Conservation (phyloP, 2,113 vertebrate species). For the Rhegmatorhina hoffmannsi region DNA sequence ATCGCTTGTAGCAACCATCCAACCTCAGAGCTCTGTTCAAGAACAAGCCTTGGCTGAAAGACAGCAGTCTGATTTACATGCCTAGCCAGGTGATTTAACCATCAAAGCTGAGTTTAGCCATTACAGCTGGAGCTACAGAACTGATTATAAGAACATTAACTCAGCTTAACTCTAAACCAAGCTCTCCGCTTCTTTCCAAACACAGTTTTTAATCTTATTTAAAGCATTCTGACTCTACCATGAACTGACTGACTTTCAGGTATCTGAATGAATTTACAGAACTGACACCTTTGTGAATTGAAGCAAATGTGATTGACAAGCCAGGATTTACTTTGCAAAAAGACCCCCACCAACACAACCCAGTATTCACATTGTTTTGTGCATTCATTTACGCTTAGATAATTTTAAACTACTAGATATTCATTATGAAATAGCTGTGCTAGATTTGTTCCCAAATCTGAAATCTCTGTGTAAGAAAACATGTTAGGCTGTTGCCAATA, state of each 20-base stretch:
- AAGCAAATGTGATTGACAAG: not conserved
- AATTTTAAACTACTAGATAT: not conserved
- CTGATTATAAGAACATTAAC: not conserved
- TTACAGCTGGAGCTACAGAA: not conserved
- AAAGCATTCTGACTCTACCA: not conserved
- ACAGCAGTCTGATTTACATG: not conserved
- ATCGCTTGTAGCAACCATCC: accelerated
- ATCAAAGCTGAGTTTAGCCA: not conserved
- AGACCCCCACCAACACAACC: not conserved
- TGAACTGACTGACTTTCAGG: not conserved
- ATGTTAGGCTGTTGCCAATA: not conserved
- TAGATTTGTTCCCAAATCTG: not conserved
- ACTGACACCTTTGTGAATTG: not conserved
- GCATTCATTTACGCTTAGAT: not conserved
- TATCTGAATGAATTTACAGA: not conserved
- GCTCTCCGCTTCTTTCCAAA: not conserved
- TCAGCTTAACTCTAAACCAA: not conserved
- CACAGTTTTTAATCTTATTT: not conserved
- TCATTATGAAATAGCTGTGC: not conserved
- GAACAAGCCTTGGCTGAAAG: not conserved
- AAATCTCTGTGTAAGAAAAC: not conserved
- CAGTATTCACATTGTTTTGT: not conserved
- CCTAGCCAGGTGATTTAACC: not conserved
- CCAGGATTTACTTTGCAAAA: not conserved
- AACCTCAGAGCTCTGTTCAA: not conserved